These are phyloP conservation scores for Circaetus cinerascens DNA, from an alignment of 2,113 vertebrate species.

Conservation along the genomic window DNA sequence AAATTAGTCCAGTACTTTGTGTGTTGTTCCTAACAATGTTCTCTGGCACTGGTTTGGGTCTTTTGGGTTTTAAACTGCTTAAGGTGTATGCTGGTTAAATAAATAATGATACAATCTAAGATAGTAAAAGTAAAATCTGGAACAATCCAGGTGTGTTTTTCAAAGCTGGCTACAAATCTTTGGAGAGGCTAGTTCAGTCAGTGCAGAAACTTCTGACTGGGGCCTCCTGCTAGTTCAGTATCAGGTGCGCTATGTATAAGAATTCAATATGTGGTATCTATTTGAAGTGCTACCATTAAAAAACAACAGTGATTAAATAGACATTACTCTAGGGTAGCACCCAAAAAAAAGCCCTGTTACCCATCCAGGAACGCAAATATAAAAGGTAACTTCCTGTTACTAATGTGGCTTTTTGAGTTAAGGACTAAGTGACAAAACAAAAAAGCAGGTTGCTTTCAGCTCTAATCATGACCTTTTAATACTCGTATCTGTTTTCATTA, in stretches of 20 bases:
- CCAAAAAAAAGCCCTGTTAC: neutral
- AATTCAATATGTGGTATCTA: neutral
- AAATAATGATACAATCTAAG: neutral
- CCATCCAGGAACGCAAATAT: neutral
- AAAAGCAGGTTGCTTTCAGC: neutral
- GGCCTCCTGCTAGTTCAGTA: neutral
- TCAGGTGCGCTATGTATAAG: rapidly evolving
- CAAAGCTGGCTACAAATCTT: neutral
- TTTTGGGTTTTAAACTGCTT: neutral
- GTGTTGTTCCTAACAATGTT: neutral
- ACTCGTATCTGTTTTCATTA: neutral
- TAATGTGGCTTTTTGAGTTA: neutral
- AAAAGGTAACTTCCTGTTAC: neutral
- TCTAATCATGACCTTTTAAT: neutral
- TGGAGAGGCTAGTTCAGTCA: neutral
- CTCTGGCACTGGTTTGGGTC: neutral
- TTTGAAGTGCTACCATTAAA: neutral
- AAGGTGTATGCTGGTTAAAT: neutral
- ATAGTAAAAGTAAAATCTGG: neutral
- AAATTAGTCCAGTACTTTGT: neutral
- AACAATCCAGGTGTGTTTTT: neutral
- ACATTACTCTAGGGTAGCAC: neutral
- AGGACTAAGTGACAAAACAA: neutral
- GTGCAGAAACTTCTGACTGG: neutral
- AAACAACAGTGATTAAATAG: neutral